Evolutionary conservation across 2,797 vertebrate genomes (phyloP).

Genomic region (Cynopterus sphinx): DNA sequence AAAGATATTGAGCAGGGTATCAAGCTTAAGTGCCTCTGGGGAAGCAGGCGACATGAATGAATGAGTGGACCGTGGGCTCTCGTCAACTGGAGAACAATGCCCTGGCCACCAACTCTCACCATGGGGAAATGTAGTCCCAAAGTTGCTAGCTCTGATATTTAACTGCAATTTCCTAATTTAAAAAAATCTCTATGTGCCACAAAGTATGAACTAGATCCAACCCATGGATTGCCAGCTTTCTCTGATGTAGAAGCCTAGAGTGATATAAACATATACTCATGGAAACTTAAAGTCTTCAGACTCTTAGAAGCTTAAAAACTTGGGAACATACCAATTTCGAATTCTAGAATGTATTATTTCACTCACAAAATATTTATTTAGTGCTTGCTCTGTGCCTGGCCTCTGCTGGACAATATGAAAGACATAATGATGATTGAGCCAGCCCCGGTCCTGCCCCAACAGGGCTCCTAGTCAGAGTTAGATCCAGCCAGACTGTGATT

Average conservation of each 20-base stretch:
- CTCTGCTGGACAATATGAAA: not conserved
- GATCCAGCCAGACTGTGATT: not conserved
- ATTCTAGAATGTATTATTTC: not conserved
- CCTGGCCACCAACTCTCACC: not conserved
- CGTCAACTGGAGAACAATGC: not conserved
- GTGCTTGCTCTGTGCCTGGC: not conserved
- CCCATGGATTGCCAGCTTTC: not conserved
- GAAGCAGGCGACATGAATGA: not conserved
- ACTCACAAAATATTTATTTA: not conserved
- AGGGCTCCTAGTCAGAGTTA: not conserved
- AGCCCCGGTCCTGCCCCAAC: not conserved
- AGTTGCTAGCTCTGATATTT: not conserved
- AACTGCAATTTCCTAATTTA: not conserved
- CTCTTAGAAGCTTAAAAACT: not conserved
- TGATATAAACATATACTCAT: not conserved
- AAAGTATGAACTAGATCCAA: not conserved
- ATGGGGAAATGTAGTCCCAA: not conserved
- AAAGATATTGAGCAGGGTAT: not conserved
- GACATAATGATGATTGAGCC: not conserved
- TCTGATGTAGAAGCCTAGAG: not conserved
- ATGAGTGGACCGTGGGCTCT: not conserved
- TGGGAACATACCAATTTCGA: not conserved
- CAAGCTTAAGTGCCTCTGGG: not conserved
- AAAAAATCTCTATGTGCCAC: not conserved
- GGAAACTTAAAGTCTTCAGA: conserved; percentile 11